phyloP scores from a whole-genome alignment of 2,797 vertebrate species.

The Sebastes nivosus region DNA sequence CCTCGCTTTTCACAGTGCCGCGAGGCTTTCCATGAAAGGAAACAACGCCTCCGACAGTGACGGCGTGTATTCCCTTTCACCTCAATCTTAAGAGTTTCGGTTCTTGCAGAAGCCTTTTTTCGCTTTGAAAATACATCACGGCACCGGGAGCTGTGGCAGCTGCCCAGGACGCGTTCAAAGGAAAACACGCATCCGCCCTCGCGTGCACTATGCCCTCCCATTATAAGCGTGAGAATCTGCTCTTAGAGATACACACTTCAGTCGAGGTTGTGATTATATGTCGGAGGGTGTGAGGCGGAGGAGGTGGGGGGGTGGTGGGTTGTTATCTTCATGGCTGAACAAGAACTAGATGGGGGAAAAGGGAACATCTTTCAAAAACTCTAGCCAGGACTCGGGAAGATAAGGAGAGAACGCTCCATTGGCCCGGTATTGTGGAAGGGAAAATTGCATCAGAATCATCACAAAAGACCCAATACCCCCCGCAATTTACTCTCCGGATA shows the following conservation, averaged over 20 bases:
- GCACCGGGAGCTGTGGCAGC: slow-evolving; percentile 20
- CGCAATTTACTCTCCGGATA: slow-evolving; percentile 62
- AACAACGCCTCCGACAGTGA: slow-evolving; percentile 13
- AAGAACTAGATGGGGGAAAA: slow-evolving; percentile 62
- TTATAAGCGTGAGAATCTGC: slow-evolving; percentile 67
- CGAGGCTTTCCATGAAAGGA: slow-evolving; percentile 24
- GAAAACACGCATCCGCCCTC: slow-evolving; percentile 38
- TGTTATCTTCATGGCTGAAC: slow-evolving; percentile 71
- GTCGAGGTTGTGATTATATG: slow-evolving; percentile 66
- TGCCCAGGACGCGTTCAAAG: slow-evolving; percentile 48
- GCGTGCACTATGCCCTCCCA: slow-evolving; percentile 45
- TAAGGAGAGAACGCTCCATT: slow-evolving; percentile 65
- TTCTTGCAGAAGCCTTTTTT: slow-evolving; percentile 11
- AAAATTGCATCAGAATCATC: slow-evolving; percentile 59
- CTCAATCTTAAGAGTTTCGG: slow-evolving; percentile 28
- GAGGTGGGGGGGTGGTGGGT: neutral
- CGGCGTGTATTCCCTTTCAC: slow-evolving; percentile 35
- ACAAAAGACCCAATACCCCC: slow-evolving; percentile 60
- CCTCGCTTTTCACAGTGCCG: slow-evolving; percentile 8
- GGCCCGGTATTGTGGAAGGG: slow-evolving; percentile 53
- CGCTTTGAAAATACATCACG: slow-evolving; percentile 54
- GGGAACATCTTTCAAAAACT: slow-evolving; percentile 65
- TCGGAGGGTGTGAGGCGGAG: slow-evolving; percentile 46
- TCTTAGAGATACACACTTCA: slow-evolving; percentile 71
- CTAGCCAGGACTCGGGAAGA: slow-evolving; percentile 53